Conservation (phyloP, 2,113 vertebrate species). For the Stomatorhinus ivindoensis region DNA sequence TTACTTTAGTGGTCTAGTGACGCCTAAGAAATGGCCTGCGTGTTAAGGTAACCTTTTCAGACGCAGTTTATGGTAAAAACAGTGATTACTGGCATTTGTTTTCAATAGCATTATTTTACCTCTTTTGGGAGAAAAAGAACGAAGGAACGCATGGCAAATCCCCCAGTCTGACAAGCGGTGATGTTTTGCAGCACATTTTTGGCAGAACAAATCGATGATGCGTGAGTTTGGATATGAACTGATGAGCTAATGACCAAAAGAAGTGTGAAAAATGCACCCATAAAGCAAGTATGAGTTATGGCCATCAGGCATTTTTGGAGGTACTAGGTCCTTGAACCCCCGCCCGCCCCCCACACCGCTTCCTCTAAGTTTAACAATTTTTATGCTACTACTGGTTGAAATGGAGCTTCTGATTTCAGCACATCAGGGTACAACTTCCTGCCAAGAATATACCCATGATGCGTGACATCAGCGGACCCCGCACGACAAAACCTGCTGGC, state of each 20-base stretch:
- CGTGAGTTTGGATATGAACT: background rate
- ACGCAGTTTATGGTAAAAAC: background rate
- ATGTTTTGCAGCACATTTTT: background rate
- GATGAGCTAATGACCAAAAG: background rate
- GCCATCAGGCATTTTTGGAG: background rate
- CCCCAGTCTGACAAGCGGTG: background rate
- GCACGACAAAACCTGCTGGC: background rate
- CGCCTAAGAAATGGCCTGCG: too few species aligned
- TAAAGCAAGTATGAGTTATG: background rate
- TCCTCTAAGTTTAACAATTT: background rate
- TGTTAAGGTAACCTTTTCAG: background rate
- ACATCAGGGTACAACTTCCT: background rate
- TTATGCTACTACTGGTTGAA: background rate
- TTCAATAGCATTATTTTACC: background rate
- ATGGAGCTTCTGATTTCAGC: background rate
- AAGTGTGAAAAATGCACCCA: constrained; percentile 4
- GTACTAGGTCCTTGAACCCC: background rate
- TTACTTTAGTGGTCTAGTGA: background rate
- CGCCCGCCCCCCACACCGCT: background rate
- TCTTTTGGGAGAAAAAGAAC: background rate
- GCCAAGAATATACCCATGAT: constrained; percentile 8
- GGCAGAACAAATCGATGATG: constrained; percentile 2
- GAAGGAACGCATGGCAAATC: background rate
- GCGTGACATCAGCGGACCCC: constrained; percentile 1
- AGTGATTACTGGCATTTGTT: background rate